Percentiles rank a stretch among this genome's conserved stretches.
Evolutionary conservation across 2,797 vertebrate genomes (phyloP).

Genomic region (Prunella strophiata): DNA sequence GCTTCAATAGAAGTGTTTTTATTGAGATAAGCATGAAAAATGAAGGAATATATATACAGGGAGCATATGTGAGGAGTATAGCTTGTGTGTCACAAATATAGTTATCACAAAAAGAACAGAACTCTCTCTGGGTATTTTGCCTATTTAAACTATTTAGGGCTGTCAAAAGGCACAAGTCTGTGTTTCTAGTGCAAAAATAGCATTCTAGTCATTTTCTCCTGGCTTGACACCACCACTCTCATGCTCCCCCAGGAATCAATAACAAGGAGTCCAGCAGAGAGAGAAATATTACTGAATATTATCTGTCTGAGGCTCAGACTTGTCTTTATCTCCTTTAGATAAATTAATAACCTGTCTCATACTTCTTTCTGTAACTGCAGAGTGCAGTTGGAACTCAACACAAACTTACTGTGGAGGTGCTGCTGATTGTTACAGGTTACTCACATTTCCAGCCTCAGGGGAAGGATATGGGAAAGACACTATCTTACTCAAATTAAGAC

Average conservation of each 20-base stretch:
- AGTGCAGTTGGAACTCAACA: not conserved
- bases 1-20: not conserved
- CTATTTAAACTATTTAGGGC: not conserved
- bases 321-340: not conserved
- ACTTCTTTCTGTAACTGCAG: not conserved
- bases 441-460: not conserved
- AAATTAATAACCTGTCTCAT: not conserved
- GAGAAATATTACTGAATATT: not conserved
- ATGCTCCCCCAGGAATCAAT: not conserved
- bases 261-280: not conserved
- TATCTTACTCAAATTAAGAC: not conserved
- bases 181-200: not conserved
- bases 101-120: not conserved
- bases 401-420: not conserved
- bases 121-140: not conserved
- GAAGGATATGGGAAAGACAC: not conserved
- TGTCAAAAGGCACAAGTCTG: not conserved
- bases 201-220: not conserved
- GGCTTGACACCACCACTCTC: not conserved
- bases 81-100: not conserved
- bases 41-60: not conserved
- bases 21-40: not conserved
- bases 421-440: not conserved
- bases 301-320: not conserved
- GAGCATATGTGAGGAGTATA: not conserved